These are phyloP conservation scores for Sebastes umbrosus DNA, from an alignment of 2,797 vertebrate genomes.

Conservation along the genomic window DNA sequence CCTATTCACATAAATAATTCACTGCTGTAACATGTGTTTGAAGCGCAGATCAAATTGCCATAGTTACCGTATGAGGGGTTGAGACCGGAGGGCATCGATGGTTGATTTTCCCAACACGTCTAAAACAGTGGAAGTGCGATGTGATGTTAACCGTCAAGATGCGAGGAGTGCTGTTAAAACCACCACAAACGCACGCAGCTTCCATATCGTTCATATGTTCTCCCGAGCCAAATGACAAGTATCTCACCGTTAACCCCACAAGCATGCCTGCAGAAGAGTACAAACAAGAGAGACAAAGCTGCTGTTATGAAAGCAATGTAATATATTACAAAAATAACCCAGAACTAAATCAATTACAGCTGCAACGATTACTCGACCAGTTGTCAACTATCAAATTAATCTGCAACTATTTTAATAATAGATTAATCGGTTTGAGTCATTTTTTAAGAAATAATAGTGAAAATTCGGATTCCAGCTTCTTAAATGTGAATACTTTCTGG, in stretches of 20 bases:
- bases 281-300: background rate
- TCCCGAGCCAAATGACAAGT: constrained; percentile 68
- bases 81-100: constrained; percentile 70
- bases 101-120: constrained; percentile 78
- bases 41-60: constrained; percentile 1
- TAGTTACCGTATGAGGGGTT: constrained; percentile 81
- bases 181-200: constrained; percentile 74
- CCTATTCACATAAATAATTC: background rate
- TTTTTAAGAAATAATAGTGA: no score
- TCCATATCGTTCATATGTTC: constrained; percentile 63
- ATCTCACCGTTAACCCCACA: constrained; percentile 83
- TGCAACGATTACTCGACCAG: no score
- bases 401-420: no score
- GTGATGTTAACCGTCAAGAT: constrained; percentile 80
- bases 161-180: constrained; percentile 70
- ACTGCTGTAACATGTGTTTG: background rate
- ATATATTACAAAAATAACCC: no score
- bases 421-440: no score
- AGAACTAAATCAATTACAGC: no score
- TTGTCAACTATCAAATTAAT: no score
- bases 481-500: no score
- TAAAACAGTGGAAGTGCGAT: constrained; percentile 80
- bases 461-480: no score
- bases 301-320: background rate
- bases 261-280: constrained; percentile 81